Evolutionary conservation across 2,797 vertebrate species (phyloP).

Genomic region (Percopsis omiscomaycus): DNA sequence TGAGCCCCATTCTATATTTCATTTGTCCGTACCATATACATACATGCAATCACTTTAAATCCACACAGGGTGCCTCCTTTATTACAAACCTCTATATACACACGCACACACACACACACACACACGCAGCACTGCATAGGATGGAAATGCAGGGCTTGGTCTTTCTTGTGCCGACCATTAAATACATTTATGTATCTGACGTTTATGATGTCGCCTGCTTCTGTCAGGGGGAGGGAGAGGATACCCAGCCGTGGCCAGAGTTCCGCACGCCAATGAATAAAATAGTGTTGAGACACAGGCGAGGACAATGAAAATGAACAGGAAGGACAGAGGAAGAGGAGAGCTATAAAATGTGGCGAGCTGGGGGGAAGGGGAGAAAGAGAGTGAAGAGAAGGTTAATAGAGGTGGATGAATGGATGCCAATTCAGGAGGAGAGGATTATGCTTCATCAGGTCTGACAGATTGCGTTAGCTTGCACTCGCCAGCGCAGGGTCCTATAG

Average conservation of each 20-base stretch:
- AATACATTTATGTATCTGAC: constrained; percentile 82
- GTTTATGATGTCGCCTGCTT: constrained; percentile 47
- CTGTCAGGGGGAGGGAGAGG: constrained; percentile 12
- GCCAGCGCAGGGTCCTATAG: not conserved
- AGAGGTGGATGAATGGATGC: constrained; percentile 15
- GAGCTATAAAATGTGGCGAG: constrained; percentile 19
- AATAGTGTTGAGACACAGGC: not conserved
- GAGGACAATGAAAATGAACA: constrained; percentile 13
- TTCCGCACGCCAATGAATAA: constrained; percentile 18
- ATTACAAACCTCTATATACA: constrained; percentile 9
- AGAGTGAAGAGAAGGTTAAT: not conserved
- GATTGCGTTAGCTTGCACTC: constrained; percentile 10
- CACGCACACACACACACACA: constrained; percentile 13
- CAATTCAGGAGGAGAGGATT: constrained; percentile 26
- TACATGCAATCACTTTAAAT: constrained; percentile 56
- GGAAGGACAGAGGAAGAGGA: constrained; percentile 9
- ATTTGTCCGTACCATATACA: constrained; percentile 35
- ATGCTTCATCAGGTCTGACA: constrained; percentile 18
- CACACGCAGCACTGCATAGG: constrained; percentile 8
- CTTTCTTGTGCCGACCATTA: constrained; percentile 75
- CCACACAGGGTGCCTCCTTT: constrained; percentile 10
- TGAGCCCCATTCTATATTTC: constrained; percentile 65
- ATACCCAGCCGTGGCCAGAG: constrained; percentile 15
- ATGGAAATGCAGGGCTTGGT: constrained; percentile 77
- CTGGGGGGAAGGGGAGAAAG: not conserved